A percentile compares a stretch with the other conserved stretches of the same genome.
phyloP scores from a whole-genome alignment of 2,888 invertebrate species.

The Nomada ferruginata region DNA sequence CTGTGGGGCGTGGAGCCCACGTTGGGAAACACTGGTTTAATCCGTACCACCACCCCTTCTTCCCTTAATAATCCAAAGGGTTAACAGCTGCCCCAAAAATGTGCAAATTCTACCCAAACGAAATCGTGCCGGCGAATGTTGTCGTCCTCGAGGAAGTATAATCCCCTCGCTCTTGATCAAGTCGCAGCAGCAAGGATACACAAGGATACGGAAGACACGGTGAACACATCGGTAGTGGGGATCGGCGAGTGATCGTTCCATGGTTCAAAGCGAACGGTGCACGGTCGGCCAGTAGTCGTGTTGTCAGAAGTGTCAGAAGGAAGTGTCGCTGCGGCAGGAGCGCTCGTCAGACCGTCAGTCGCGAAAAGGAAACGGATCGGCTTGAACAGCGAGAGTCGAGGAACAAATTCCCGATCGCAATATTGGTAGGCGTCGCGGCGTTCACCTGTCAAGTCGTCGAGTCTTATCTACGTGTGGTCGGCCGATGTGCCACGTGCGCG shows the following conservation, averaged over 20 bases:
- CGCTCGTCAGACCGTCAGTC: conserved; percentile 37
- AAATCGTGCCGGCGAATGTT: too few species aligned
- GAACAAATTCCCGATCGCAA: conserved; percentile 8
- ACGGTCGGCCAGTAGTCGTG: conserved; percentile 19
- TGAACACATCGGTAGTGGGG: conserved; percentile 49
- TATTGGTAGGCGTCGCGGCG: conserved; percentile 26
- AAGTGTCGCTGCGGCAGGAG: conserved; percentile 42
- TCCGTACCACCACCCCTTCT: too few species aligned
- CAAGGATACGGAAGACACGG: conserved; percentile 18
- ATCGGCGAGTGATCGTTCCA: not conserved
- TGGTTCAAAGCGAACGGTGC: conserved; percentile 15
- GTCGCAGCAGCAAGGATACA: not conserved
- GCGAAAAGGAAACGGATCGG: conserved; percentile 46
- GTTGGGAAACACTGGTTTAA: too few species aligned
- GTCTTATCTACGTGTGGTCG: conserved; percentile 31
- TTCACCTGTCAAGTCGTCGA: conserved; percentile 36
- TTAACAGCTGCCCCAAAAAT: too few species aligned
- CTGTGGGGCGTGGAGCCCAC: too few species aligned
- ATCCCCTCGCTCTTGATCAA: not conserved
- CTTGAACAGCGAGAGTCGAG: conserved; percentile 15
- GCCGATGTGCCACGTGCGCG: conserved; percentile 65
- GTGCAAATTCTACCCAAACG: too few species aligned
- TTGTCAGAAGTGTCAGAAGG: conserved; percentile 54
- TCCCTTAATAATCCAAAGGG: too few species aligned
- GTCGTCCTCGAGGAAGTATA: too few species aligned